Evolutionary conservation across 53 echinoderm and acorn worm genomes (phyloP), one percentile per base, ranked within the genome.

Genomic region (Holothuria scabra): DNA sequence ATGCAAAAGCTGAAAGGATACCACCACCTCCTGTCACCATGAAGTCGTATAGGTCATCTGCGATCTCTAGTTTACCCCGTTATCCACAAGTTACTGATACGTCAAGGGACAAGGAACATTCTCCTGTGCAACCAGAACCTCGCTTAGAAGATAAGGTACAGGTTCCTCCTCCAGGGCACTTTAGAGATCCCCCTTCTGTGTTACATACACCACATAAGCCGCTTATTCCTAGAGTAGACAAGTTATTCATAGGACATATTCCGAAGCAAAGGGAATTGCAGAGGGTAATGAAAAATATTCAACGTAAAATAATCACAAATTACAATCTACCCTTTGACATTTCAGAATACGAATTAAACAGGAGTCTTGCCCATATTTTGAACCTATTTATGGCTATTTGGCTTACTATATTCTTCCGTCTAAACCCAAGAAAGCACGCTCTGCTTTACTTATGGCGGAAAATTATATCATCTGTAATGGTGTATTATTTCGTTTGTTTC

Each of bases 391-490:
- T 35, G 35, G 14, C 35, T 82, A 81, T n/a, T 87, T 87, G 37
- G 81, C 81, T 41, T 68, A 88, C 6, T 3, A 35, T 35, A 35
- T 35, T 35, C 35, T 21, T 78, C 84, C 30, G 65, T 88, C 19
- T 88, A 88, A 56, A 66, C 84, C 84, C 84, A 79, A 85, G 55
- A 70, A 85, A 20, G 89, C 85, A 18, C 76, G 66, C 12, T 21
- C 85, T 76, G 56, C 85, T 10, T 56, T 52, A 57, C 13, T 49
- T 30, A 89, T 68, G 49, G 56, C 89, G 23, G 89, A 89, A 69
- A 46, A 85, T 30, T 86, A 82, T 59, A 86, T 90, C 12, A 30
- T 90, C 16, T 84, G 89, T 76, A 60, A 84, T 24, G 88, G 90
- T 70, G 18, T 90, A 48, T 52, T 85, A 25, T 86, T 85, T 59